These are phyloP conservation scores for Pachypanchax playfairii DNA, from an alignment of 2,113 vertebrate species.

Conservation along the genomic window DNA sequence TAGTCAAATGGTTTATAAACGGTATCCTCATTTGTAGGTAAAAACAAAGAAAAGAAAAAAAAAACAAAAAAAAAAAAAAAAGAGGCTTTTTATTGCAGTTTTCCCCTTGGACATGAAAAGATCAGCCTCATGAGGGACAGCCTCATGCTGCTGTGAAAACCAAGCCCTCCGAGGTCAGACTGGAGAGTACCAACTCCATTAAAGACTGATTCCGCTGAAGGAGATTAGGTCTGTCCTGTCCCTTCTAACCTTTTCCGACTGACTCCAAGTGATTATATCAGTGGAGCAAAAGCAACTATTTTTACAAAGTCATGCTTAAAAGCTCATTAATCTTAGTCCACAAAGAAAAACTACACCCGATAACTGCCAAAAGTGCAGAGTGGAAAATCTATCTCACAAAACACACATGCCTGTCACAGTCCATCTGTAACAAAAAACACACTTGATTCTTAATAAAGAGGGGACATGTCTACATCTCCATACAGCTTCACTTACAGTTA, in stretches of 20 bases:
- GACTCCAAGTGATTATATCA: constrained; percentile 39
- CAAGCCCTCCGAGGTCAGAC: constrained; percentile 57
- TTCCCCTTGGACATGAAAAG: constrained; percentile 10
- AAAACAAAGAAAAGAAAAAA: too few relatives aligned
- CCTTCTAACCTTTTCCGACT: constrained; percentile 24
- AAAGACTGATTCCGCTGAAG: constrained; percentile 57
- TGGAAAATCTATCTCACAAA: constrained; percentile 34
- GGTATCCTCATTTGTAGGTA: too few relatives aligned
- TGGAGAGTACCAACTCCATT: constrained; percentile 60
- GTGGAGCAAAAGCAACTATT: constrained; percentile 40
- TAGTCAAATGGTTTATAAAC: too few relatives aligned
- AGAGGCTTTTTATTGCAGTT: constrained; percentile 2
- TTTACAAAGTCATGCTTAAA: constrained; percentile 37
- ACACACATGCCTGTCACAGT: constrained; percentile 52
- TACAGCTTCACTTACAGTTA: not conserved
- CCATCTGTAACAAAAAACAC: constrained; percentile 60
- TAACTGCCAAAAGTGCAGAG: constrained; percentile 25
- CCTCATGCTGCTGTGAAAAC: constrained; percentile 34
- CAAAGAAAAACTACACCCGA: constrained; percentile 23
- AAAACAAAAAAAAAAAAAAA: constrained; percentile 20
- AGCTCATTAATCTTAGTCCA: constrained; percentile 46
- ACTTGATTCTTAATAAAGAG: constrained; percentile 25
- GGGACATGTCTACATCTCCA: too few relatives aligned
- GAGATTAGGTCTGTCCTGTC: constrained; percentile 53
- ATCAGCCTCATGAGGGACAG: constrained; percentile 29